Conservation (phyloP, 2,113 vertebrate genomes). For the Nettapus auritus region DNA sequence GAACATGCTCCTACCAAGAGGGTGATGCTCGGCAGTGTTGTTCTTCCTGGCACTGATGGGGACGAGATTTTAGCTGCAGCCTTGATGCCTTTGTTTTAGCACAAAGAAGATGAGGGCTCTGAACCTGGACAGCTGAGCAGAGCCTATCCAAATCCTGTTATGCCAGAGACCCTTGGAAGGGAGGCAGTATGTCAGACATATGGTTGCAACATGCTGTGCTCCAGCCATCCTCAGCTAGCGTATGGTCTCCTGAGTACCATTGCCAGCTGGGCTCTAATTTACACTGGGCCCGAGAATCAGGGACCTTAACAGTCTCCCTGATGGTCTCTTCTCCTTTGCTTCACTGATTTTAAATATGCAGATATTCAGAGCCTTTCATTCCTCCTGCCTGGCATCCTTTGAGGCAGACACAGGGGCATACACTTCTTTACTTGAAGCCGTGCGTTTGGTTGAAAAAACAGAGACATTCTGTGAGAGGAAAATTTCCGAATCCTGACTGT, state of each 20-base stretch:
- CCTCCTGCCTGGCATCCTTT: slow-evolving; percentile 26
- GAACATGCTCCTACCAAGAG: neutral
- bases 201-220: slow-evolving; percentile 64
- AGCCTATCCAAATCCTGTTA: slow-evolving; percentile 8
- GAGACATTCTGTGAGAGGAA: neutral
- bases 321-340: slow-evolving; percentile 54
- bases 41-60: neutral
- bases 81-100: neutral
- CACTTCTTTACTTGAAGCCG: neutral
- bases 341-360: slow-evolving; percentile 58
- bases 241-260: slow-evolving; percentile 55
- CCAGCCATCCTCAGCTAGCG: slow-evolving; percentile 64
- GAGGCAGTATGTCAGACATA: slow-evolving; percentile 69
- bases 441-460: neutral
- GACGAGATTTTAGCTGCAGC: neutral
- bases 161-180: slow-evolving; percentile 59
- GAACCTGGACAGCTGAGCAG: slow-evolving; percentile 51
- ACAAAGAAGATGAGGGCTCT: slow-evolving; percentile 49
- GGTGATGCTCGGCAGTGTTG: neutral
- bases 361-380: slow-evolving; percentile 15
- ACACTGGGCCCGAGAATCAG: slow-evolving; percentile 43
- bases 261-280: slow-evolving; percentile 71
- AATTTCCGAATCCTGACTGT: neutral
- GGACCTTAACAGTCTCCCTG: slow-evolving; percentile 24
- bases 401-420: neutral